Evolutionary conservation across 2,113 vertebrate species (phyloP).

Genomic region (Lepisosteus osseus): DNA sequence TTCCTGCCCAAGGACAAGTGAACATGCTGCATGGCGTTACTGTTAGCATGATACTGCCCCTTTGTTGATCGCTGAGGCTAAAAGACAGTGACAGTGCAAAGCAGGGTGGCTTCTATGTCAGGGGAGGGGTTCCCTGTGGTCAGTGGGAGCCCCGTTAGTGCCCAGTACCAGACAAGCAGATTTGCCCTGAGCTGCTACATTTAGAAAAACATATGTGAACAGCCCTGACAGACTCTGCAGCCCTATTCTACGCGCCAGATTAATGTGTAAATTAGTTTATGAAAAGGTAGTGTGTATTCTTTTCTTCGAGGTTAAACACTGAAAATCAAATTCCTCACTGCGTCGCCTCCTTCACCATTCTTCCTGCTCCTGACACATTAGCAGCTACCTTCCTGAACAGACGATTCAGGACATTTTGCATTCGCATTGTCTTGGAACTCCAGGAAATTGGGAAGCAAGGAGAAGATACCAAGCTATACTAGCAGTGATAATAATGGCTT

Average conservation of each 20-base stretch:
- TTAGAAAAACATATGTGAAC: slow-evolving; percentile 9
- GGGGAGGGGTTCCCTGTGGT: neutral
- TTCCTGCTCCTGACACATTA: neutral
- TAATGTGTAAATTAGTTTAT: slow-evolving; percentile 27
- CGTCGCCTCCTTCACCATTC: neutral
- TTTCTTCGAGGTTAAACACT: slow-evolving; percentile 30
- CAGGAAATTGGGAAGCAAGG: neutral
- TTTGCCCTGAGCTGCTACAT: neutral
- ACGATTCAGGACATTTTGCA: neutral
- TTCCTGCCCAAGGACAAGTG: neutral
- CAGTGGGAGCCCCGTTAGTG: neutral
- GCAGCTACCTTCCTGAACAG: neutral
- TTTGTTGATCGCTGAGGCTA: neutral
- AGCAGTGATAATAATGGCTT: neutral
- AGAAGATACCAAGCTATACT: neutral
- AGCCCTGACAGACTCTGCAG: neutral
- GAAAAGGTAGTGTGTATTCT: slow-evolving; percentile 34
- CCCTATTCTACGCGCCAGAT: slow-evolving; percentile 18
- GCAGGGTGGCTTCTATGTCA: neutral
- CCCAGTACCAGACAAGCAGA: neutral
- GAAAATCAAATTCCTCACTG: slow-evolving; percentile 4
- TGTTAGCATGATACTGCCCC: neutral
- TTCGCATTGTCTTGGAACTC: neutral
- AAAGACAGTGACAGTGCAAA: neutral
- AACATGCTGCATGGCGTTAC: neutral